phyloP scores from a whole-genome alignment of 2,888 invertebrate species.

The Diarsia rubi region DNA sequence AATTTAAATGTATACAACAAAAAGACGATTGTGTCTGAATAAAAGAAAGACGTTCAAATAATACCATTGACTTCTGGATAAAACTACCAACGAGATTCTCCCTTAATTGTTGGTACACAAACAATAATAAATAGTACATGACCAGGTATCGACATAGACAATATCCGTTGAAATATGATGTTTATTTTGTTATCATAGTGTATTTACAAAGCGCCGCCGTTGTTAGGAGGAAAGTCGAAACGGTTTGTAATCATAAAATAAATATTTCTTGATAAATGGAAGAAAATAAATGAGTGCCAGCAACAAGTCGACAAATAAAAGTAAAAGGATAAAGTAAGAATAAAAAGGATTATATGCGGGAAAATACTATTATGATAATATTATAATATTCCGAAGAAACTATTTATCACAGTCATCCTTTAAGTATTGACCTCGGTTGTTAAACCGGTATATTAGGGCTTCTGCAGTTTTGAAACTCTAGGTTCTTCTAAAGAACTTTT shows the following conservation, averaged over 20 bases:
- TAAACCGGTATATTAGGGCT: not conserved
- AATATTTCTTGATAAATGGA: not conserved
- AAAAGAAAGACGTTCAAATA: not conserved
- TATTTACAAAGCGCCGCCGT: slow-evolving; percentile 24
- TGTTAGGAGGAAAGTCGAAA: slow-evolving; percentile 28
- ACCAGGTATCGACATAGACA: slow-evolving; percentile 34
- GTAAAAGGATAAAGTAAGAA: not conserved
- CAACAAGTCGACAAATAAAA: slow-evolving; percentile 11
- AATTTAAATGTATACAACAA: not conserved
- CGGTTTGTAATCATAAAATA: slow-evolving; percentile 19
- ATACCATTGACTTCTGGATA: not conserved
- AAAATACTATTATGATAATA: not conserved
- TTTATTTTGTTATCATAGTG: slow-evolving; percentile 27
- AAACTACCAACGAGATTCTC: not conserved
- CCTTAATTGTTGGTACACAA: slow-evolving; percentile 21
- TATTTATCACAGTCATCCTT: not conserved
- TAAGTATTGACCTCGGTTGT: not conserved
- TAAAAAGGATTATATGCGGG: not conserved
- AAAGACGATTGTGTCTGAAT: not conserved
- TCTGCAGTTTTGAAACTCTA: rapidly evolving
- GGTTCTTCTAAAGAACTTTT: not conserved
- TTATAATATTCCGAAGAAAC: not conserved
- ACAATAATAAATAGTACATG: slow-evolving; percentile 32
- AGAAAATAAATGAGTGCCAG: not conserved
- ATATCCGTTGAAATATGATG: slow-evolving; percentile 41